A percentile compares a stretch with the other conserved stretches of the same genome.
Conservation (phyloP, 2,888 invertebrate species). For the Onchidella celtica region DNA sequence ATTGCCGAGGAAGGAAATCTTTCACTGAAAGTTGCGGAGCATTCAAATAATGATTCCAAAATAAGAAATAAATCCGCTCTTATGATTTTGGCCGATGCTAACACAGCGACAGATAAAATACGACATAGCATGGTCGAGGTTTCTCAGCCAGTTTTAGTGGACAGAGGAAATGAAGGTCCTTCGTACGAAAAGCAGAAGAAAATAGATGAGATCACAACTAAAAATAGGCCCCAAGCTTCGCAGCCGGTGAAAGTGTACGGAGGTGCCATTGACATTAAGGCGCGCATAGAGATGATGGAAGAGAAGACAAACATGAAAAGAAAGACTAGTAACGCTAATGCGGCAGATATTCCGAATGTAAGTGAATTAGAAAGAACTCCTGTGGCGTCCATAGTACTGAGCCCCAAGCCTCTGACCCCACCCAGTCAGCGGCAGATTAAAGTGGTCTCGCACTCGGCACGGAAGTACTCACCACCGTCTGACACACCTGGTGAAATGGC, state of each 20-base stretch:
- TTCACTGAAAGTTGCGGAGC: neutral
- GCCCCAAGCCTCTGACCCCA: neutral
- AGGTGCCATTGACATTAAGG: neutral
- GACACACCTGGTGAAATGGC: neutral
- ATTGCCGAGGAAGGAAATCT: constrained; percentile 9
- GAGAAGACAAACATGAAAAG: neutral
- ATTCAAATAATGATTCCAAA: neutral
- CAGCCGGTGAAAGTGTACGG: neutral
- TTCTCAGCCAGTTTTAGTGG: neutral
- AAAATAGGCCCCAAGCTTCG: neutral
- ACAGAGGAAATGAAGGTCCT: neutral
- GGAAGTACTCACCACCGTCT: neutral
- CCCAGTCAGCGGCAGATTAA: neutral
- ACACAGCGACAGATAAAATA: no score
- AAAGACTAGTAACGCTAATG: neutral
- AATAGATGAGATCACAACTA: neutral
- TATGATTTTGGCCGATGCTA: neutral
- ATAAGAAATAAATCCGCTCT: neutral
- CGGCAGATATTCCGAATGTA: neutral
- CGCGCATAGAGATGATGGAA: neutral
- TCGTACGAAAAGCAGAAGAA: neutral
- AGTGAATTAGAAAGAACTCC: neutral
- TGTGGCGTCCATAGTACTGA: neutral
- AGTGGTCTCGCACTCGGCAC: neutral
- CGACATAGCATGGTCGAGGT: neutral